phyloP scores from a whole-genome alignment of 2,888 invertebrate genomes.

The Cabera pusaria region DNA sequence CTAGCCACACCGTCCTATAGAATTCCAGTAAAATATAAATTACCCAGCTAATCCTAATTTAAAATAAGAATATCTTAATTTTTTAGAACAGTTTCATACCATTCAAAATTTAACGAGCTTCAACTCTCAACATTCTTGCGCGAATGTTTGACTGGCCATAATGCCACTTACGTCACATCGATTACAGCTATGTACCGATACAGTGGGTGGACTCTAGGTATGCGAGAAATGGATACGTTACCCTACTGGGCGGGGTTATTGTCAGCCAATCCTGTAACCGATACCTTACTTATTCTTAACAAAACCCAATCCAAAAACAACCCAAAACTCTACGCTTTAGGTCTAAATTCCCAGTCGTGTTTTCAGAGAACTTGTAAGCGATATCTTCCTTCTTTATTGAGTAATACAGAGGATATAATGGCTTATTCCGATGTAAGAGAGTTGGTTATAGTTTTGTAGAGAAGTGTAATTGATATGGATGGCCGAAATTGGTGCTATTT shows the following conservation, averaged over 20 bases:
- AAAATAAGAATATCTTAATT: too few relatives aligned
- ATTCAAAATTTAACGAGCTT: too few relatives aligned
- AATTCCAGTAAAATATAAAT: too few relatives aligned
- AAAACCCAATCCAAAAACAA: slow-evolving; percentile 34
- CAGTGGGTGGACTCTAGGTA: slow-evolving; percentile 72
- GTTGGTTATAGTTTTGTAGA: slow-evolving; percentile 33
- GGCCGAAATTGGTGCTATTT: slow-evolving; percentile 49
- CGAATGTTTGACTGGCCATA: slow-evolving; percentile 39
- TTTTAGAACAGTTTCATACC: too few relatives aligned
- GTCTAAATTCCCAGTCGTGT: slow-evolving; percentile 34
- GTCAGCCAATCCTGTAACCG: slow-evolving; percentile 80
- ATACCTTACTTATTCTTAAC: slow-evolving; percentile 74
- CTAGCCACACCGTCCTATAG: too few relatives aligned
- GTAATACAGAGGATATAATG: slow-evolving; percentile 33
- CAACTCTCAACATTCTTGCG: slow-evolving; percentile 6
- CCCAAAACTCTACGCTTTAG: slow-evolving; percentile 26
- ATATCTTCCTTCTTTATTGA: slow-evolving; percentile 69
- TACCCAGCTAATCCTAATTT: too few relatives aligned
- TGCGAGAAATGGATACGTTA: slow-evolving; percentile 67
- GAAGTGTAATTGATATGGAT: slow-evolving; percentile 67
- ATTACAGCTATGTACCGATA: slow-evolving; percentile 46
- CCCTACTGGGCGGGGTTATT: slow-evolving; percentile 73
- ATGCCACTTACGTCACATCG: slow-evolving; percentile 44
- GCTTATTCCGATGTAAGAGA: slow-evolving; percentile 32
- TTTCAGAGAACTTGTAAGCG: slow-evolving; percentile 58